Conservation (phyloP, 2,113 vertebrate genomes). For the Corythornis vintsioides region DNA sequence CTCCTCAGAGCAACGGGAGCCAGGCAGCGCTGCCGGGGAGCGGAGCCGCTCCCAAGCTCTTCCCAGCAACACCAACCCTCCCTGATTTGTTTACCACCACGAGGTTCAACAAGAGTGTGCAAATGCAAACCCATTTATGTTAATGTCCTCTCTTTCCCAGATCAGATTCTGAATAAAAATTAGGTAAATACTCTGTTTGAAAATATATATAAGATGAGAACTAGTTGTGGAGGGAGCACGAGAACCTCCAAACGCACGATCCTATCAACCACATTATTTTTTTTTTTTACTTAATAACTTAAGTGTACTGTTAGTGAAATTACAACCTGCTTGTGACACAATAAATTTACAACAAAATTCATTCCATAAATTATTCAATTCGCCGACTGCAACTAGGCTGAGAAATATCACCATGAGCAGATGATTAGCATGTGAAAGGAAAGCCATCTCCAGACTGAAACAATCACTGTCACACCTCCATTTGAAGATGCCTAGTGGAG, state of each 20-base stretch:
- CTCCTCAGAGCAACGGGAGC: constrained; percentile 21
- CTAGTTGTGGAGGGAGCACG: constrained; percentile 54
- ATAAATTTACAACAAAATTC: constrained; percentile 87
- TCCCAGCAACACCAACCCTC: constrained; percentile 76
- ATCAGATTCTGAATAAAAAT: constrained; percentile 83
- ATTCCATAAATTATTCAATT: constrained; percentile 89
- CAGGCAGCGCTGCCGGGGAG: background rate
- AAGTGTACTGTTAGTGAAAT: constrained; percentile 89
- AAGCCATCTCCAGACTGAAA: constrained; percentile 78
- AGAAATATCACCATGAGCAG: constrained; percentile 80
- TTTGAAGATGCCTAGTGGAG: constrained; percentile 77
- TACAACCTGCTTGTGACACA: constrained; percentile 88
- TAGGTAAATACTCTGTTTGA: constrained; percentile 81
- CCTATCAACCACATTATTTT: constrained; percentile 76
- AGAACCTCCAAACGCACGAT: constrained; percentile 71
- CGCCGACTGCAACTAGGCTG: constrained; percentile 75
- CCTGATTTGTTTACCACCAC: constrained; percentile 79
- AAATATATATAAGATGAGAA: constrained; percentile 83
- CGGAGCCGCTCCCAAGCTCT: constrained; percentile 56
- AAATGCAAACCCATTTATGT: constrained; percentile 81
- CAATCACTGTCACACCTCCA: constrained; percentile 84
- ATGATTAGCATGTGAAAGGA: constrained; percentile 87
- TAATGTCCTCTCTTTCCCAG: constrained; percentile 71
- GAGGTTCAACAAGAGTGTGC: constrained; percentile 77
- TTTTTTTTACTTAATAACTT: constrained; percentile 86